phyloP scores from a whole-genome alignment of 2,113 vertebrate genomes.

The Oncorhynchus gorbuscha region DNA sequence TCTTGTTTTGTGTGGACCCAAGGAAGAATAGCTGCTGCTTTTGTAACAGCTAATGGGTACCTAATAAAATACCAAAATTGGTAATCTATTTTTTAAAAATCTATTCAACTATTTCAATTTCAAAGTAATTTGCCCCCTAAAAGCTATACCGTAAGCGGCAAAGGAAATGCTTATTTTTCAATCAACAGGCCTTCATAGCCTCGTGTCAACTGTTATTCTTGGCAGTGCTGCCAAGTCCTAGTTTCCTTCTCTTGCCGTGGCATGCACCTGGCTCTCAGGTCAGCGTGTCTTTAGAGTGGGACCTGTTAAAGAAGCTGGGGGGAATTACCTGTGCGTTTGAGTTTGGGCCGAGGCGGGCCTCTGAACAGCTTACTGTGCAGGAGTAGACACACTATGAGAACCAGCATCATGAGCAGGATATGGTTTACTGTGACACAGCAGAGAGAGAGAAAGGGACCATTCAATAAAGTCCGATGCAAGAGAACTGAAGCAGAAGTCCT shows the following conservation, averaged over 20 bases:
- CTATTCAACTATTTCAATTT: background rate
- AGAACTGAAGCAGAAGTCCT: background rate
- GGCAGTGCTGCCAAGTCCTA: background rate
- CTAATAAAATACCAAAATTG: no score
- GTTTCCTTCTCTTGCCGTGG: background rate
- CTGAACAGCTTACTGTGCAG: conserved; percentile 83
- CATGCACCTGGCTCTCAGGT: background rate
- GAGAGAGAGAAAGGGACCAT: background rate
- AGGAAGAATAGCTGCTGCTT: no score
- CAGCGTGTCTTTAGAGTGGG: background rate
- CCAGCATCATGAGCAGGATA: conserved; percentile 82
- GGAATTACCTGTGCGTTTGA: conserved; percentile 69
- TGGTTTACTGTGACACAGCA: conserved; percentile 76
- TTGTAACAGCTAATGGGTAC: no score
- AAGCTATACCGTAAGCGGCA: no score
- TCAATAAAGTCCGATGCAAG: no score
- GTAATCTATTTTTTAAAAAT: background rate
- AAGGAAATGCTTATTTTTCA: no score
- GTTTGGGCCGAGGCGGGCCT: conserved; percentile 49
- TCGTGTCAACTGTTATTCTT: no score
- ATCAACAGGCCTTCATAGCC: no score
- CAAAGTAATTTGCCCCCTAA: no score
- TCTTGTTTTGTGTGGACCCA: no score
- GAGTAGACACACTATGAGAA: conserved; percentile 81
- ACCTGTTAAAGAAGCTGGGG: background rate